Evolutionary conservation across 2,113 vertebrate genomes (phyloP), one percentile per base, ranked within the genome.

Genomic region (Taurulus bubalis): DNA sequence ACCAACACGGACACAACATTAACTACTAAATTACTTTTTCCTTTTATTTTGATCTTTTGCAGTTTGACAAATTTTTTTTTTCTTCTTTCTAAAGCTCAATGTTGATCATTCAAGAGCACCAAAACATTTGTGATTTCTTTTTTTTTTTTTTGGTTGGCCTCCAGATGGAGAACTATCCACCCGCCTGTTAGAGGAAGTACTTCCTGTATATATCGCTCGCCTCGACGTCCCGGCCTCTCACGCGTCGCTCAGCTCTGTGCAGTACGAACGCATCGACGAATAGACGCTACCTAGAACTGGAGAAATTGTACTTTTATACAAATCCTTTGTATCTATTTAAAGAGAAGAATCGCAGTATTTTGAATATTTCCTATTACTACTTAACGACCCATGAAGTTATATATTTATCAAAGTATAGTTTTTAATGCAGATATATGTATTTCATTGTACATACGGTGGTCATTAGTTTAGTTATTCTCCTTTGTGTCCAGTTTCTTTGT

Each of bases 311-410:
- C 94, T 96, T 98, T 96, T 97, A 95, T 97, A 96, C 94, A 95
- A 96, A 92, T 93, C 90, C 90, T 94, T 95, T 95, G 88, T 95
- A 95, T 96, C 93, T 96, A 96, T 96, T 94, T 94, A 96, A 97
- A 96, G 89, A 90, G 76, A 90, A 87, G 71, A 95, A 94, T 96
- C 91, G 91, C 96, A 97, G 96, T 97, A 96, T 98, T 98, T 96
- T 95, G 94, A 94, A 82, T 88, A 94, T 96, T 96, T 97, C 96
- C 89, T 97, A 95, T 94, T 94, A 90, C 87, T 81, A 85, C 93
- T 92, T 94, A 96, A 95, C 87, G 56, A 88, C 94, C 94, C 92
- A 94, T 95, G 94, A 96, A 95, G 95, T 92, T 94, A 93, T 87
- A 90, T 96, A 94, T 95, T 96, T 95, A 91, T 96, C 94, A 92